Base-by-base conservation (phyloP, 2,888 invertebrate species). In the Gastracanthus pulcherrimus region DNA sequence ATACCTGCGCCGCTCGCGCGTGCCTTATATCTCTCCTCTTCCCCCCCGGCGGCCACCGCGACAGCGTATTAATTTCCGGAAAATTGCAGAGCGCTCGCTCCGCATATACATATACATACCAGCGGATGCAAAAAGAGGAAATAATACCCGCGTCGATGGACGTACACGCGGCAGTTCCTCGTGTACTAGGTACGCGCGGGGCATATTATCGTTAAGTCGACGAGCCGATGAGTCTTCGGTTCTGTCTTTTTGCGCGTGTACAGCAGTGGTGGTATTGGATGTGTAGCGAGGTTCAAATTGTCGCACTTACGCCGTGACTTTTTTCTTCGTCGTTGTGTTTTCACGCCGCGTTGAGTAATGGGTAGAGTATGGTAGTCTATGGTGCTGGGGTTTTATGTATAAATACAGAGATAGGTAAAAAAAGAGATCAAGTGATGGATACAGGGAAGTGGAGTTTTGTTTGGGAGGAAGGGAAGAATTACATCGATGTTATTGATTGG, bases 61-160 rank as follows among this genome's bases (percentile, higher is more conserved):
- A 74, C 78, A 70, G 76, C 67, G 69, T 62, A 82, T 82, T 82
- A 82, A 82, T 82, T 82, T 80, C 76, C 74, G 80, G 82, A 80
- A 82, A 82, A 80, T 82, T 82, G 80, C 76, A 69, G 70, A 67
- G 67, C 41, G 29, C 23, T 29, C n/a, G 48, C 45, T 26, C 48
- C 16, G 6, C 9, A 11, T 16, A 64, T 5, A 60, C n/a, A 38
- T 26, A 26, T n/a, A 9, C 7, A 64, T n/a, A 41, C n/a, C n/a
- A n/a, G n/a, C n/a, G 72, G 34, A 41, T 41, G 31, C 26, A 9
- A 34, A 48, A 26, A 29, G 41, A 36, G 19, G 36, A n/a, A 41
- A 23, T n/a, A n/a, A n/a, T n/a, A n/a, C 38, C 23, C n/a, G 67
- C 26, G 41, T 16, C 31, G 31, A 51, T 31, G 34, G 26, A 26